Base-by-base conservation (phyloP, 2,113 vertebrate genomes). In the Dryoscopus gambensis region DNA sequence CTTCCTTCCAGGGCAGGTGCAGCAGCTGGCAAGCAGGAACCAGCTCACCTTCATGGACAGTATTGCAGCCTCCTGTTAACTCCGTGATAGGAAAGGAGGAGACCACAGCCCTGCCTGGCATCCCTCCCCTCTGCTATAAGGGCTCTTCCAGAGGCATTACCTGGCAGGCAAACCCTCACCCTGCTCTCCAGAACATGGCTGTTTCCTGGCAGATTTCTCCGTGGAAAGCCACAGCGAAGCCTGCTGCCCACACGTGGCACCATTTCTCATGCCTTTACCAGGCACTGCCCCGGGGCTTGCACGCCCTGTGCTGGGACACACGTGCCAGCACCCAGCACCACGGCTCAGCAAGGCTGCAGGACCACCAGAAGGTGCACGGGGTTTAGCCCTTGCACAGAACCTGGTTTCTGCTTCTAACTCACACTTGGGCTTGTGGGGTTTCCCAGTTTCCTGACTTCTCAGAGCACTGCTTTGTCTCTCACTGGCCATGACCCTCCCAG, bases 311-410 rank as follows among this genome's bases (percentile, higher is more conserved):
- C 49, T 25, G 67, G 65, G 62, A 63, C 57, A 52, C 16, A 2
- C 0, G 0, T 5, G 49, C 53, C 33, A 47, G n/a, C 31, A 6
- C 37, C 17, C 18, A 30, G 52, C 46, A 19, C 31, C 16, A 4
- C 0, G 0, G 53, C 56, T 68, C 62, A 2, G 5, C 35, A 2
- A 23, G 65, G 57, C 89, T 63, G 53, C 0, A 0, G 44, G 53
- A 46, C 49, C 76, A 60, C 3, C 4, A 56, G 44, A 27, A 69
- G 59, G 57, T 10, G 31, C 40, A 12, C n/a, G n/a, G 42, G 69
- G n/a, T 52, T 87, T 23, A 13, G 37, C 23, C 46, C 46, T 64
- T 5, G 2, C 44, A 25, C 18, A 46, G 46, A 33, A 70, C 23
- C n/a, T 24, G 49, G 15, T 64, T 73, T 76, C 57, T 33, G 18